Base-by-base conservation (phyloP, 1,140 invertebrate genomes). In the Centruroides sculpturatus region DNA sequence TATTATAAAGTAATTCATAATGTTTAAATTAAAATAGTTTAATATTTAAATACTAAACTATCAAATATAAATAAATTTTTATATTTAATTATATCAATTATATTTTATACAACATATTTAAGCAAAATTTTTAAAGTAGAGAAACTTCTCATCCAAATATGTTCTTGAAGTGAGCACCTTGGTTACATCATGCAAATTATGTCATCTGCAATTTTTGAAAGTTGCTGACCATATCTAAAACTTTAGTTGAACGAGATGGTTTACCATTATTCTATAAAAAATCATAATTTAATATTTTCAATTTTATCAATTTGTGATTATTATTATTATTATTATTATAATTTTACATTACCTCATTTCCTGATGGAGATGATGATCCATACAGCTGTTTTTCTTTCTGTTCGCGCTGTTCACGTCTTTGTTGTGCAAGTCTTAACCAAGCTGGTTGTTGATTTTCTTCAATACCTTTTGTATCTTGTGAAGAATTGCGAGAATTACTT, bases 361-460 rank as follows among this genome's bases (percentile, higher is more conserved):
- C 60, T 10, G 62, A 60, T 52, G 60, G 59, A 13, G 59, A 47
- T 12, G 62, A 64, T 3, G 60, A 62, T n/a, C 64, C 64, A 2
- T 60, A 47, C 5, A 60, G 54, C 35, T 61, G 59, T 46, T 61
- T 63, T 46, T 68, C 82, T 62, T 83, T 75, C 65, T 82, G 77
- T 71, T 86, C 84, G 81, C 85, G 85, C 68, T 85, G 82, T 50
- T 84, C 84, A 47, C 82, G 77, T 66, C 84, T 77, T 69, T 86
- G 83, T 69, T 83, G 78, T 47, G 86, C 86, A 48, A 70, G 50
- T 36, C 64, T 66, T 57, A 66, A 57, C 69, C 67, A 69, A 48
- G 69, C 64, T 46, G 67, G 67, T 35, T 61, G 58, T 35, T 64
- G 41, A 41, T 41, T 41, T 41, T 41, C 41, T 41, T 41, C 41